phyloP scores from a whole-genome alignment of 2,888 invertebrate species.

The Euzophera pinguis region DNA sequence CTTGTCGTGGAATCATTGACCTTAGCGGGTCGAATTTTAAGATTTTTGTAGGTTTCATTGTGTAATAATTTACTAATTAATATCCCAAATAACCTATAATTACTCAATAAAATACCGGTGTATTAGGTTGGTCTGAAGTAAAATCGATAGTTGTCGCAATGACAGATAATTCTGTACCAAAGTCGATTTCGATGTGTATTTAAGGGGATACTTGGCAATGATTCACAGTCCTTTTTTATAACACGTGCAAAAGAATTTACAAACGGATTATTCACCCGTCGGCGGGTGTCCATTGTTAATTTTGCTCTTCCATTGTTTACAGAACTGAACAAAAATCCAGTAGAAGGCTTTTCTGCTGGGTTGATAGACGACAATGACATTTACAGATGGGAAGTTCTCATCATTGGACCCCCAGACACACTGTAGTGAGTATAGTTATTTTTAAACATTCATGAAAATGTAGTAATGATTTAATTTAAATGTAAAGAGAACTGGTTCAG shows the following conservation, averaged over 20 bases:
- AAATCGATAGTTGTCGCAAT: slow-evolving; percentile 69
- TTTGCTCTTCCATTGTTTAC: slow-evolving; percentile 53
- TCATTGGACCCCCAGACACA: slow-evolving; percentile 99
- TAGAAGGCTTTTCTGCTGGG: slow-evolving; percentile 99
- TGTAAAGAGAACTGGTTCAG: too few relatives aligned
- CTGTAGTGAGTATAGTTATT: slow-evolving; percentile 89
- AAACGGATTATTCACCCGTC: neutral
- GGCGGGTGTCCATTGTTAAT: neutral
- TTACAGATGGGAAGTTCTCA: slow-evolving; percentile 99
- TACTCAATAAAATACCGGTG: slow-evolving; percentile 24
- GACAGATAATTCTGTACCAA: slow-evolving; percentile 57
- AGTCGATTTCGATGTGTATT: slow-evolving; percentile 47
- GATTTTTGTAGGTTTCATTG: slow-evolving; percentile 40
- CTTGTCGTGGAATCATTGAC: slow-evolving; percentile 73
- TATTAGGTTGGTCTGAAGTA: slow-evolving; percentile 32
- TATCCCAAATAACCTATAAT: slow-evolving; percentile 22
- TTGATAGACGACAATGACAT: slow-evolving; percentile 99
- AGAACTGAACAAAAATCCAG: slow-evolving; percentile 99
- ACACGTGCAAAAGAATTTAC: slow-evolving; percentile 16
- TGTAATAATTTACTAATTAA: slow-evolving; percentile 22
- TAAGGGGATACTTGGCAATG: slow-evolving; percentile 45
- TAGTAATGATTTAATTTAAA: neutral
- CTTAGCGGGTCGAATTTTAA: slow-evolving; percentile 73
- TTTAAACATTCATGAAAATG: neutral
- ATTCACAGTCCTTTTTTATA: slow-evolving; percentile 34